These are phyloP conservation scores for Yponomeuta evonymella DNA, from an alignment of 2,888 invertebrate species.

Conservation along the genomic window DNA sequence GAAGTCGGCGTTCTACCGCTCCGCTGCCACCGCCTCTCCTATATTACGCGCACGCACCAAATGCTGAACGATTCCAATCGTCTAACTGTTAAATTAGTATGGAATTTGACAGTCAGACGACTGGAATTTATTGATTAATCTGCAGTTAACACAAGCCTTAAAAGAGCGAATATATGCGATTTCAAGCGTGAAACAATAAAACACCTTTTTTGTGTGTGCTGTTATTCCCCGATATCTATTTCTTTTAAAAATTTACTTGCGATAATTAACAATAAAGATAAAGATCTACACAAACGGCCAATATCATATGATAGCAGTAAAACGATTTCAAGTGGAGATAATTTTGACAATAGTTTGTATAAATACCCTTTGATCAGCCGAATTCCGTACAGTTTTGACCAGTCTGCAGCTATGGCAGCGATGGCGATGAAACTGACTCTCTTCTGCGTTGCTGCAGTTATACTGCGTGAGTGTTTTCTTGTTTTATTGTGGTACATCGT, in stretches of 20 bases:
- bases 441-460: background rate
- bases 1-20: no score
- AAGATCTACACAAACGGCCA: background rate
- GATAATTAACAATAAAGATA: background rate
- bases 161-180: no score
- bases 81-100: no score
- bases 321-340: background rate
- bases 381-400: background rate
- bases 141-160: no score
- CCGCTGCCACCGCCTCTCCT: no score
- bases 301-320: background rate
- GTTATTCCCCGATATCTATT: conserved; percentile 9
- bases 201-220: no score
- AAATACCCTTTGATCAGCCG: background rate
- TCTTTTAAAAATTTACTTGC: background rate
- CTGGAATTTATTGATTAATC: no score
- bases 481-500: background rate
- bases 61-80: no score
- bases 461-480: background rate
- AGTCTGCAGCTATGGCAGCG: background rate
- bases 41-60: no score
- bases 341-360: background rate
- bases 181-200: no score
- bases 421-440: background rate
- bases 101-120: no score